Conservation (phyloP, 35 echinoderm and acorn worm species). For the Amphiura filiformis region DNA sequence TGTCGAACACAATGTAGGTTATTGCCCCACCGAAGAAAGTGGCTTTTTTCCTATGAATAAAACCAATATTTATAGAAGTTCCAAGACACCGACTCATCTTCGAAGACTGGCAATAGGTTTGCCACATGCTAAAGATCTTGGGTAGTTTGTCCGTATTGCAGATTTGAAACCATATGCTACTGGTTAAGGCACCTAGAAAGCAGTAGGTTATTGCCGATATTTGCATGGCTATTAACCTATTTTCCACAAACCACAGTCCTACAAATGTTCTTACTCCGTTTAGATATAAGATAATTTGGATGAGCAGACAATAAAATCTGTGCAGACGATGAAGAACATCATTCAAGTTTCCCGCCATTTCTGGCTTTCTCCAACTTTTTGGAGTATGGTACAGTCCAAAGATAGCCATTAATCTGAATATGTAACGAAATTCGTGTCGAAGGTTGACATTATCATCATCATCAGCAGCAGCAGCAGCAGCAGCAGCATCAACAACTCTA, state of each 20-base stretch:
- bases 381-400: neutral
- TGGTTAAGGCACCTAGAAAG: neutral
- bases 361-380: neutral
- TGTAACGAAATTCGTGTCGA: neutral
- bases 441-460: too few relatives aligned
- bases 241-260: neutral
- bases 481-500: too few relatives aligned
- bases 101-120: neutral
- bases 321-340: too few relatives aligned
- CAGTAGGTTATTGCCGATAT: neutral
- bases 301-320: neutral
- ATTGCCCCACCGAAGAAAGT: neutral
- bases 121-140: neutral
- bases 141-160: neutral
- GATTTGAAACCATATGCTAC: neutral
- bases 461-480: too few relatives aligned
- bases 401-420: neutral
- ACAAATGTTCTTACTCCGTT: neutral
- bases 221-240: neutral
- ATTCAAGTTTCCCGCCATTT: neutral
- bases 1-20: neutral
- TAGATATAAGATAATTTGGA: neutral
- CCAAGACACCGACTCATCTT: neutral
- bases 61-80: neutral
- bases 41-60: neutral